Evolutionary conservation across 1,140 invertebrate genomes (phyloP).

Genomic region (Tetramorium parvispinum): DNA sequence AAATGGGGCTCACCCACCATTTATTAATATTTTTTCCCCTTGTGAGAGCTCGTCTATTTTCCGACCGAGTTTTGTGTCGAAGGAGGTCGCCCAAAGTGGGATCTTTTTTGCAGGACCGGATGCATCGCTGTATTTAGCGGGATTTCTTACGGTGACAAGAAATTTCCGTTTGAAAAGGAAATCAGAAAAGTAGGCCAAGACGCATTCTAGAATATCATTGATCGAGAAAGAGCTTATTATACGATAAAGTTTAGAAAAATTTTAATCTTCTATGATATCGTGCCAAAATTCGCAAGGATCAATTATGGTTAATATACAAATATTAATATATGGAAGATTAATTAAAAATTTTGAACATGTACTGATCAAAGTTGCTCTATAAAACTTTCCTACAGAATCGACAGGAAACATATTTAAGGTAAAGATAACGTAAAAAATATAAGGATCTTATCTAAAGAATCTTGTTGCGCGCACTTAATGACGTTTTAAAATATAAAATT

Average conservation of each 20-base stretch:
- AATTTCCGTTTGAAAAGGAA: conserved; percentile 59
- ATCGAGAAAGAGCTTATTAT: background rate
- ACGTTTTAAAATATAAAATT: conserved; percentile 34
- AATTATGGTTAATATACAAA: background rate
- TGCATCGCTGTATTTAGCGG: conserved; percentile 64
- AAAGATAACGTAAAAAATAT: background rate
- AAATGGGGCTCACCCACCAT: conserved; percentile 76
- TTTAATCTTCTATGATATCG: background rate
- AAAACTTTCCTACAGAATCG: background rate
- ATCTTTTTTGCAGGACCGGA: conserved; percentile 68
- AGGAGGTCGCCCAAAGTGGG: conserved; percentile 37
- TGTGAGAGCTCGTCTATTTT: background rate
- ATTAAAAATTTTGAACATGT: background rate
- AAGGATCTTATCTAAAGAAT: background rate
- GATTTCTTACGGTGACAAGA: conserved; percentile 60
- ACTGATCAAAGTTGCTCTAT: background rate
- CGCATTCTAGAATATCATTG: conserved; percentile 1
- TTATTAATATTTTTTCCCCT: conserved; percentile 79
- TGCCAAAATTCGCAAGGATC: background rate
- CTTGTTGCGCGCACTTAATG: too few species aligned
- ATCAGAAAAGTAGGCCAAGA: conserved; percentile 60
- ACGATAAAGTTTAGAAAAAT: background rate
- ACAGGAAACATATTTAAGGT: background rate
- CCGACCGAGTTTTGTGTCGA: conserved; percentile 62
- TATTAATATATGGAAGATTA: conserved; percentile 1